These are phyloP conservation scores for Microtus oregoni DNA, from an alignment of 2,113 vertebrate genomes.

Conservation along the genomic window DNA sequence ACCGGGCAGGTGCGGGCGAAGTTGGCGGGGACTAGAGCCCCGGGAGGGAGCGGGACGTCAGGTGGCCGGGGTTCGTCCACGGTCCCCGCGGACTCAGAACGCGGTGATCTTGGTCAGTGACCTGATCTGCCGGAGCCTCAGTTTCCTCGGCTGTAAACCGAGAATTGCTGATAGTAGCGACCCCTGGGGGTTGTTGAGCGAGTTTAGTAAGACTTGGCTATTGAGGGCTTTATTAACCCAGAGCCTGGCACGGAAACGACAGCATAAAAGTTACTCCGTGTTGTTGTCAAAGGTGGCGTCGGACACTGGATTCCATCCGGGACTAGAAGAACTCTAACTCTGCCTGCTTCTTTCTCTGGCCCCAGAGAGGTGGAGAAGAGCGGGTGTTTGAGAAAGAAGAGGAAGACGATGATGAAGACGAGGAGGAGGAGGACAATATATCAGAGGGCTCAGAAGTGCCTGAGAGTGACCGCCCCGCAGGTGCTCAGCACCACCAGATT, in stretches of 20 bases:
- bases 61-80: neutral
- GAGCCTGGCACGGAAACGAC: constrained; percentile 33
- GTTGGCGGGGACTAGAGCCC: constrained; percentile 62
- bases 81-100: neutral
- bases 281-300: constrained; percentile 17
- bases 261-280: constrained; percentile 69
- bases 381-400: constrained; percentile 86
- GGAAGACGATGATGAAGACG: constrained; percentile 80
- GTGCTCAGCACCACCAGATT: constrained; percentile 78
- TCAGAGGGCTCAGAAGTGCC: constrained; percentile 81
- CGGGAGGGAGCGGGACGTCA: constrained; percentile 3
- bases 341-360: neutral
- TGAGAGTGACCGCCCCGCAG: constrained; percentile 72
- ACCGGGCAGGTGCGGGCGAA: constrained; percentile 75
- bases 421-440: constrained; percentile 80
- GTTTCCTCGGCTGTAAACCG: constrained; percentile 50
- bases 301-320: neutral
- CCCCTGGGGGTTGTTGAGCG: constrained; percentile 69
- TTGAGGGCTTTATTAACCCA: neutral
- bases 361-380: constrained; percentile 83
- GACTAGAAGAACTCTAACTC: neutral
- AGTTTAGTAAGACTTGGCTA: constrained; percentile 50
- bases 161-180: constrained; percentile 60
- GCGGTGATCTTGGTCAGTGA: constrained; percentile 67
- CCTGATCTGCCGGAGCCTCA: constrained; percentile 61